Percentiles rank a stretch among this genome's conserved stretches.
Evolutionary conservation across 2,113 vertebrate genomes (phyloP).

Genomic region (Calypte anna): DNA sequence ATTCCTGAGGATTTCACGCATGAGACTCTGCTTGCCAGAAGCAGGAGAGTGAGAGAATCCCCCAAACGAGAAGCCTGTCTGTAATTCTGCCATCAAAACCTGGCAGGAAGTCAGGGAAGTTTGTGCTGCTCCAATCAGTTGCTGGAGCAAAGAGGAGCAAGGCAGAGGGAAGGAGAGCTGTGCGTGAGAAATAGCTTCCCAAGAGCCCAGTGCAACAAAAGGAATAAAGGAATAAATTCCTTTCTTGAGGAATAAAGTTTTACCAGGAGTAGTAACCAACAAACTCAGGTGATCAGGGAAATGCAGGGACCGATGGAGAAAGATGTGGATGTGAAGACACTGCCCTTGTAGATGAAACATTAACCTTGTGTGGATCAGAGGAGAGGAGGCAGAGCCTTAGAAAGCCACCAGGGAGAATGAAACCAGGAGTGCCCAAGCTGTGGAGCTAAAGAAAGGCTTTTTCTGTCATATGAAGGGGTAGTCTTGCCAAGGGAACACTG

Average conservation of each 20-base stretch:
- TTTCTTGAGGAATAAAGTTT: constrained; percentile 37
- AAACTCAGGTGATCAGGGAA: background rate
- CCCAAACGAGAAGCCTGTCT: background rate
- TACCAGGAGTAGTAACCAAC: constrained; percentile 49
- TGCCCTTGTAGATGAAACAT: constrained; percentile 47
- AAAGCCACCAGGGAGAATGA: constrained; percentile 24
- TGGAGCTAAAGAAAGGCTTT: constrained; percentile 46
- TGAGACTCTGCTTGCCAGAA: background rate
- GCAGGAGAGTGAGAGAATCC: background rate
- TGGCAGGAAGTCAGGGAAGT: constrained; percentile 24
- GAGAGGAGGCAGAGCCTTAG: background rate
- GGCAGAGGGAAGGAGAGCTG: background rate
- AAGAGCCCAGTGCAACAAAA: background rate
- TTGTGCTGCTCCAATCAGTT: background rate
- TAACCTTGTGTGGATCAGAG: background rate
- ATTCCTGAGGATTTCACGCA: background rate
- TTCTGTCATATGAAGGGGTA: constrained; percentile 26
- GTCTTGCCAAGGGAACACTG: background rate
- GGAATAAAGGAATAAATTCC: no score
- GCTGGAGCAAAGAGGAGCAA: background rate
- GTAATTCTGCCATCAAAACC: background rate
- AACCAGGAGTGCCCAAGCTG: background rate
- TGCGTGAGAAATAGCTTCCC: constrained; percentile 15
- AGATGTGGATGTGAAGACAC: background rate
- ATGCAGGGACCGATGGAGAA: constrained; percentile 17